Evolutionary conservation across 2,797 vertebrate genomes (phyloP).

Genomic region (Pterois miles): DNA sequence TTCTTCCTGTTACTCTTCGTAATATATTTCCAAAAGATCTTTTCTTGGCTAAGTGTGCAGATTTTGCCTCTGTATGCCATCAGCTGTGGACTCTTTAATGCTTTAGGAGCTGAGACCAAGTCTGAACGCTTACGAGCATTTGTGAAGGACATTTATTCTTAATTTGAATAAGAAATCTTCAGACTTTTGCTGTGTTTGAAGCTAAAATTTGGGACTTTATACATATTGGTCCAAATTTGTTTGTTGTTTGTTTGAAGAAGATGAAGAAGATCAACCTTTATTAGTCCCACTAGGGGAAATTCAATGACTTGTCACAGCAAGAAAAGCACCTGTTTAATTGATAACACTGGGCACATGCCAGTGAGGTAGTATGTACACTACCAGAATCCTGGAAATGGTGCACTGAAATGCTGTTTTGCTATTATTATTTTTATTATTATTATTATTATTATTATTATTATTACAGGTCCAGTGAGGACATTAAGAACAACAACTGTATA

Average conservation of each 20-base stretch:
- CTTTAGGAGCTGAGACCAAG: constrained; percentile 17
- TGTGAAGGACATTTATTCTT: constrained; percentile 33
- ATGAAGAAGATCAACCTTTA: too few species aligned
- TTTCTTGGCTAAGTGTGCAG: not conserved
- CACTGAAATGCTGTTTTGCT: not conserved
- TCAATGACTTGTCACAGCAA: not conserved
- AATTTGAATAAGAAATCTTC: constrained; percentile 15
- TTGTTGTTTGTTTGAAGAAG: too few species aligned
- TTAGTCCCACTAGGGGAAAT: too few species aligned
- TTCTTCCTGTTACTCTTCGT: not conserved
- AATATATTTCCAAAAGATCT: not conserved
- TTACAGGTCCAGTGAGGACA: too few species aligned
- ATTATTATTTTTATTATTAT: too few species aligned
- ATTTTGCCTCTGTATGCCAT: not conserved
- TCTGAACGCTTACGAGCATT: constrained; percentile 22
- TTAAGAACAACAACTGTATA: too few species aligned
- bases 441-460: too few species aligned
- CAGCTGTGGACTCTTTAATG: constrained; percentile 22
- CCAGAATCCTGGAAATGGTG: not conserved
- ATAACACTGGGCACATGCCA: not conserved
- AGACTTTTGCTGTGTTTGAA: not conserved
- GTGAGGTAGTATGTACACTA: not conserved
- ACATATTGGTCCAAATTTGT: not conserved
- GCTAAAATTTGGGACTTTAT: not conserved
- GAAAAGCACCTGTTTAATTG: not conserved